phyloP scores from a whole-genome alignment of 2,888 invertebrate species.

The Drosophila fungiperda region DNA sequence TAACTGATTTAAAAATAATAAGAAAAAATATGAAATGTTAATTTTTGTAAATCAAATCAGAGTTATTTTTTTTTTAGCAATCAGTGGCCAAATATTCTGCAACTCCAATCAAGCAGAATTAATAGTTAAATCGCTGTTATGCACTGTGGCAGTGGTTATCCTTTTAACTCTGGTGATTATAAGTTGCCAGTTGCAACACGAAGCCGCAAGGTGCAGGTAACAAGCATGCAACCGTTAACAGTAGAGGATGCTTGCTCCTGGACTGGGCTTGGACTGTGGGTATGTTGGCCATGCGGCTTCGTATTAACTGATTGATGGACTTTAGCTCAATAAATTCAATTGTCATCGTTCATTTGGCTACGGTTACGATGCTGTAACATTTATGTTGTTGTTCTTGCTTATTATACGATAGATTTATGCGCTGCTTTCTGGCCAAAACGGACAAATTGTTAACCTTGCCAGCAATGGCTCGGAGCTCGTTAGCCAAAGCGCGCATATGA shows the following conservation, averaged over 20 bases:
- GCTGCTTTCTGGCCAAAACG: conserved; percentile 23
- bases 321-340: conserved; percentile 74
- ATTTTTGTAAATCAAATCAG: no score
- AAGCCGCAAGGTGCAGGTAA: conserved; percentile 28
- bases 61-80: background rate
- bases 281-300: conserved; percentile 51
- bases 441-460: conserved; percentile 72
- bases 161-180: conserved; percentile 56
- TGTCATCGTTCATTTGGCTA: conserved; percentile 56
- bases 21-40: background rate
- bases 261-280: conserved; percentile 22
- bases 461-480: conserved; percentile 57
- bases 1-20: background rate
- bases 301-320: conserved; percentile 77
- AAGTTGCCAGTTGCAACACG: conserved; percentile 14
- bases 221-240: conserved; percentile 36
- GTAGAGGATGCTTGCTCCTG: conserved; percentile 17
- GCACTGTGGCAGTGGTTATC: conserved; percentile 46
- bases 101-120: background rate
- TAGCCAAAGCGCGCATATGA: conserved; percentile 74
- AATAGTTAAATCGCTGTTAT: background rate
- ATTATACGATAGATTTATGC: conserved; percentile 57
- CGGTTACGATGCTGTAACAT: conserved; percentile 15
- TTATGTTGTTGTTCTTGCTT: conserved; percentile 10
- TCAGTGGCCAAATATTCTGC: background rate